These are phyloP conservation scores for Anseranas semipalmata DNA, from an alignment of 2,113 vertebrate genomes.

Conservation along the genomic window DNA sequence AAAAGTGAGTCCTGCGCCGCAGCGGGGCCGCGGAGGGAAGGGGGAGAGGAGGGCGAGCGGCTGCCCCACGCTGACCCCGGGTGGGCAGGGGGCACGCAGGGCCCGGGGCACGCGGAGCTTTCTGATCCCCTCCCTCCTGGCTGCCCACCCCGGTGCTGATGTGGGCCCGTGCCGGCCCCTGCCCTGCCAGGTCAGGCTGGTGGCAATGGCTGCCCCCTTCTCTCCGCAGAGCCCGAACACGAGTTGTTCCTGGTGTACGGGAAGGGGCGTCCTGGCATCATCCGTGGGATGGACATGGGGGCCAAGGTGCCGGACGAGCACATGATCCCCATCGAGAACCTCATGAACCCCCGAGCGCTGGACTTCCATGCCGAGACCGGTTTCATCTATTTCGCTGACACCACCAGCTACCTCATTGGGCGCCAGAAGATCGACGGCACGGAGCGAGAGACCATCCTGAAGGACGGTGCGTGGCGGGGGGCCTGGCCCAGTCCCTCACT, in stretches of 20 bases:
- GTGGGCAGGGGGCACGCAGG: background rate
- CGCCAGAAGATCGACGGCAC: slow-evolving; percentile 96
- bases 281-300: slow-evolving; percentile 96
- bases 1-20: slow-evolving; percentile 84
- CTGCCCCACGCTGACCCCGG: accelerated
- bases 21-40: accelerated
- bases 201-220: background rate
- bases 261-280: slow-evolving; percentile 94
- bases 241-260: slow-evolving; percentile 95
- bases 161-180: background rate
- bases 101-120: background rate
- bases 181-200: accelerated
- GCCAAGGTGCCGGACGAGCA: slow-evolving; percentile 94
- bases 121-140: accelerated
- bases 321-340: slow-evolving; percentile 98
- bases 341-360: slow-evolving; percentile 94
- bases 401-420: slow-evolving; percentile 95
- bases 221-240: slow-evolving; percentile 87
- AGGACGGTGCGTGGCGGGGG: slow-evolving; percentile 81
- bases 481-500: accelerated
- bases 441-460: slow-evolving; percentile 91
- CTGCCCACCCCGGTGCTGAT: background rate
- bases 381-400: slow-evolving; percentile 96
- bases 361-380: slow-evolving; percentile 92
- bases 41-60: accelerated